Base-by-base conservation (phyloP, 1,140 invertebrate genomes). In the Cheumatopsyche charites region DNA sequence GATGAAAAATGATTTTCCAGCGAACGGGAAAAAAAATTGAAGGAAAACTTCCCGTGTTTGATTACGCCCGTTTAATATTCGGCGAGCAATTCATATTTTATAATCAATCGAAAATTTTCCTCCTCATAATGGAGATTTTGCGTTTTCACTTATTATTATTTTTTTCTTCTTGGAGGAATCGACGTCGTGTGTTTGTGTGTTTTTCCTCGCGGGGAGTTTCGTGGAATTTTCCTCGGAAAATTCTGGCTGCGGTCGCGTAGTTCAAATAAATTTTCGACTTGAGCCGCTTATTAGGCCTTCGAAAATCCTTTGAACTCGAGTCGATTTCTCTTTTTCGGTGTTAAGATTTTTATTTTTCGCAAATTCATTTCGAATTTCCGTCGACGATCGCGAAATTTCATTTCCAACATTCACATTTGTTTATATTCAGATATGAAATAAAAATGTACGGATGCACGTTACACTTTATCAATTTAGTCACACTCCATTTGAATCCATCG, bases 261-360 rank as follows among this genome's bases (percentile, higher is more conserved):
- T 66, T 49, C 67, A 67, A 62, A 72, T 72, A 67, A 72, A 72
- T 68, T 72, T 67, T 67, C 71, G 55, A 49, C 71, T 72, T 72
- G 47, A 72, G 66, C 45, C 55, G 71, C 71, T 72, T 72, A 72
- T 72, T 72, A 72, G 71, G 63, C 71, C 21, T 67, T 67, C 55
- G 52, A 67, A 67, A 72, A 45, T 15, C 71, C 62, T 63, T 63
- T 63, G 62, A 63, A 29, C 62, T 17, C 11, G 1, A 42, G 29
- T 43, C 62, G 29, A 43, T 41, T 42, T 42, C 11, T 63, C 36
- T 63, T 49, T 17, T 42, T 29, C 9, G 29, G 29, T 25, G 29
- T 36, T n/a, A n/a, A n/a, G 29, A 4, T 4, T 36, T 36, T 36
- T 36, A 36, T 36, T 36, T 36, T 9, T 36, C 3, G 3, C 3